Evolutionary conservation across 2,113 vertebrate genomes (phyloP), one percentile per base, ranked within the genome.

Genomic region (Acrocephalus kingi): DNA sequence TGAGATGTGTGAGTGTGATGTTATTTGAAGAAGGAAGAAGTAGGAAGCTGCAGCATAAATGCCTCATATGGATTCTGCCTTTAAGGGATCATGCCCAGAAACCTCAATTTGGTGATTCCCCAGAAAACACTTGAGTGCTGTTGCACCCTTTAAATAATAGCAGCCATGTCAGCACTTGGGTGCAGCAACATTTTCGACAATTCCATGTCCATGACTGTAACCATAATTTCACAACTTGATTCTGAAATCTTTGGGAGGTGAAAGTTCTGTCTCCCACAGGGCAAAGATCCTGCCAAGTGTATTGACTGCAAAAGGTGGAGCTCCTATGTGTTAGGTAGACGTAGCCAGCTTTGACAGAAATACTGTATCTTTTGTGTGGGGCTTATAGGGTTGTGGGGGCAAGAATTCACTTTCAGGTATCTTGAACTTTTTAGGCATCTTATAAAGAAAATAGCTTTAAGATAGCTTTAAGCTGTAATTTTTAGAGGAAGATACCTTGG

Each of bases 331-430:
- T 30, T 30, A 22, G 10, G n/a, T 22, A 43, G 56, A 18, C 18
- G 10, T 30, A n/a, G 15, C 27, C 28, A 54, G 13, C n/a, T 78
- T 75, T 78, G 55, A 31, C 28, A 54, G 28, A 72, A 87, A 31
- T 15, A 0, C 4, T 45, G 1, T 22, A 3, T 39, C 3, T 63
- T 90, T 79, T 64, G 3, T 23, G 6, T 14, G 23, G 1, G 15
- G 8, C 7, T 58, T 20, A 9, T 6, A 20, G 46, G 9, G 41
- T 45, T 20, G 2, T 37, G 21, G 24, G 22, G n/a, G 4, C 27
- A 56, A 55, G 37, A 52, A 62, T 51, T 72, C 7, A 12, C 4
- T 2, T 30, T 80, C 46, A 27, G 30, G 3, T 56, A 51, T 41
- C 11, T 35, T 84, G 37, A 69, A 62, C 10, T 10, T 81, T 63